phyloP scores from a whole-genome alignment of 1,140 invertebrate genomes.

The Belonocnema kinseyi region DNA sequence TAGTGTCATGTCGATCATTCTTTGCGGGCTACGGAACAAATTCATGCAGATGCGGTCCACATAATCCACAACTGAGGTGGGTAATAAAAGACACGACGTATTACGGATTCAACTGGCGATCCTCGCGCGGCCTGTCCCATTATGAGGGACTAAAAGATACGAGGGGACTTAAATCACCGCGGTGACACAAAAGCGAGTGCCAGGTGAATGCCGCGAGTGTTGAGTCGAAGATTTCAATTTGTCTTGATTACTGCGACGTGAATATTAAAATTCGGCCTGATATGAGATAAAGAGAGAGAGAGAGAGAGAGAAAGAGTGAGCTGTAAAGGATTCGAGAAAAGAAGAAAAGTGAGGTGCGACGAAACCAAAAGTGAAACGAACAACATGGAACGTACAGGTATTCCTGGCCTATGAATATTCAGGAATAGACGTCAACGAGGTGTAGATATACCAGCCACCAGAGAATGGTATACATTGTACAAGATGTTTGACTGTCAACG shows the following conservation, averaged over 20 bases:
- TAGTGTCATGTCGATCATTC: conserved; percentile 7
- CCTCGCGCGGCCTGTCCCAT: conserved; percentile 56
- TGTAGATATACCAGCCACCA: background rate
- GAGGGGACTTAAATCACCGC: conserved; percentile 63
- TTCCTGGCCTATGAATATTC: conserved; percentile 21
- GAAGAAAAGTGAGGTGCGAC: conserved; percentile 14
- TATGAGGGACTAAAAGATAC: conserved; percentile 52
- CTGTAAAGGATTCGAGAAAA: conserved; percentile 12
- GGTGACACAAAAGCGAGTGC: conserved; percentile 37
- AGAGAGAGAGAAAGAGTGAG: background rate
- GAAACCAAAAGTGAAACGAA: conserved; percentile 35
- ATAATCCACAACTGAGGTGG: background rate
- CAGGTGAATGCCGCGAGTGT: conserved; percentile 50
- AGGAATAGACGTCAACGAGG: conserved; percentile 19
- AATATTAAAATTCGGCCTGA: conserved; percentile 38
- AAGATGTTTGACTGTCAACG: conserved; percentile 10
- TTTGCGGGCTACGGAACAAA: conserved; percentile 58
- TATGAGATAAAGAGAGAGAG: background rate
- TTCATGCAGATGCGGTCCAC: conserved; percentile 57
- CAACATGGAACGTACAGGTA: conserved; percentile 33
- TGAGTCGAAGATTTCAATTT: conserved; percentile 60
- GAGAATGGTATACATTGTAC: conserved; percentile 21
- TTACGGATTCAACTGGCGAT: conserved; percentile 68
- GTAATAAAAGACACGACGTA: conserved; percentile 47
- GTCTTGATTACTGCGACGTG: conserved; percentile 65